phyloP scores from a whole-genome alignment of 1,140 invertebrate species.

The Eupristina koningsbergeri region DNA sequence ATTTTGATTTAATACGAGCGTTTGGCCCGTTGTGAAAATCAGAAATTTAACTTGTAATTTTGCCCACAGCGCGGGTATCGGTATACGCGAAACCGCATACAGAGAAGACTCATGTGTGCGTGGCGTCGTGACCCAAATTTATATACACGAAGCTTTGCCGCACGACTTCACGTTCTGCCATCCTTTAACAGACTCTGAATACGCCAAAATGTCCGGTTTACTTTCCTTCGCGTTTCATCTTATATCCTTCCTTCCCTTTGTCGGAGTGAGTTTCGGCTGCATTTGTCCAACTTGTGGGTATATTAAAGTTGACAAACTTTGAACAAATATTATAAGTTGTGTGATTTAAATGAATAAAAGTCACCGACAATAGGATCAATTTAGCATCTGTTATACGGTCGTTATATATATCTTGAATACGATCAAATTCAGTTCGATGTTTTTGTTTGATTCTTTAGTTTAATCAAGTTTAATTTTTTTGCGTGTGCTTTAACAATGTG shows the following conservation, averaged over 20 bases:
- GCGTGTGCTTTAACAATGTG: too few relatives aligned
- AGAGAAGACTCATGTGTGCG: background rate
- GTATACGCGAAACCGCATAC: background rate
- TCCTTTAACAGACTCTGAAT: background rate
- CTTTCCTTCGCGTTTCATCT: background rate
- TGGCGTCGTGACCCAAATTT: constrained; percentile 56
- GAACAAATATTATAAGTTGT: background rate
- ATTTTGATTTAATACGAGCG: background rate
- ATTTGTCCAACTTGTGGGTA: background rate
- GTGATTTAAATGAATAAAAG: background rate
- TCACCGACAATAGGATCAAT: background rate
- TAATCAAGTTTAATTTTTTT: too few relatives aligned
- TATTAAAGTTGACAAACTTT: background rate
- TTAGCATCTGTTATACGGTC: background rate
- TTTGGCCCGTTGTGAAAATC: background rate
- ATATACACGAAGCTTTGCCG: constrained; percentile 42
- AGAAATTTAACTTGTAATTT: constrained; percentile 21
- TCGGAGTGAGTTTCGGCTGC: background rate
- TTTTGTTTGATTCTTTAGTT: too few relatives aligned
- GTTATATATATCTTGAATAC: background rate
- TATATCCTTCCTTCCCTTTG: background rate
- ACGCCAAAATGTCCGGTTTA: background rate
- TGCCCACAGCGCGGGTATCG: background rate
- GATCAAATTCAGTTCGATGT: too few relatives aligned
- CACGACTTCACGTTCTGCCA: constrained; percentile 13